Percentiles rank a stretch among this genome's conserved stretches.
Evolutionary conservation across 1,140 invertebrate genomes (phyloP).

Genomic region (Radopholus similis): DNA sequence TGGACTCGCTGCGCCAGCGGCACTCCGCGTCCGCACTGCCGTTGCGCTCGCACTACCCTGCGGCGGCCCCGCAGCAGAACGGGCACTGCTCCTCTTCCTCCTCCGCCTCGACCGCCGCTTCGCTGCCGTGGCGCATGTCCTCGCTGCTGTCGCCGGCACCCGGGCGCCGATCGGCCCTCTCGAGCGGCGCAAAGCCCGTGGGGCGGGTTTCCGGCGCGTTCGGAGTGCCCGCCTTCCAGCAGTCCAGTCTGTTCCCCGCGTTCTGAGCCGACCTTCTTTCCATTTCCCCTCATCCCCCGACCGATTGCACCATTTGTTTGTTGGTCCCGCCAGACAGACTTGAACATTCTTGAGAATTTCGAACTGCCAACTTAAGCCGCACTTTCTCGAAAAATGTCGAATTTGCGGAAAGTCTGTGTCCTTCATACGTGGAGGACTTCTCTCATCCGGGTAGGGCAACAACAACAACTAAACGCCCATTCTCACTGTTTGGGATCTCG

Average conservation of each 20-base stretch:
- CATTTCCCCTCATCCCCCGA: too few relatives aligned
- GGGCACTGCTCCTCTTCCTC: slow-evolving; percentile 2
- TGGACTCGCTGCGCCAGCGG: slow-evolving; percentile 33
- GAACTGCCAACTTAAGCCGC: too few relatives aligned
- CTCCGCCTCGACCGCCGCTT: background rate
- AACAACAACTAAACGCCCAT: too few relatives aligned
- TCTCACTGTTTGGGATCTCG: too few relatives aligned
- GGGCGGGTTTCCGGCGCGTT: background rate
- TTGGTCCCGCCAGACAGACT: too few relatives aligned
- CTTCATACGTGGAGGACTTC: too few relatives aligned
- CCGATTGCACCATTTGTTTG: too few relatives aligned
- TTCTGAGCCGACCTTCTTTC: too few relatives aligned
- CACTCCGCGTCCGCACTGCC: slow-evolving; percentile 22
- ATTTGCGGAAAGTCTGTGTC: too few relatives aligned
- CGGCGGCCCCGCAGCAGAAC: background rate
- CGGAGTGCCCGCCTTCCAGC: slow-evolving; percentile 6
- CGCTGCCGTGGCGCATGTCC: slow-evolving; percentile 38
- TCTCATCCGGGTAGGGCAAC: too few relatives aligned
- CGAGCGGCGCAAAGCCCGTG: slow-evolving; percentile 8
- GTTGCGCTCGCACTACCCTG: slow-evolving; percentile 5
- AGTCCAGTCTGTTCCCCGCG: slow-evolving; percentile 12
- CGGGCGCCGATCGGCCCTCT: slow-evolving; percentile 23
- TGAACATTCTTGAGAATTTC: too few relatives aligned
- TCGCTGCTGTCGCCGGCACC: slow-evolving; percentile 45
- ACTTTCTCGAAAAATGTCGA: too few relatives aligned